A percentile compares a stretch with the other conserved stretches of the same genome.
phyloP scores from a whole-genome alignment of 2,888 invertebrate genomes.

The Philonicus albiceps region DNA sequence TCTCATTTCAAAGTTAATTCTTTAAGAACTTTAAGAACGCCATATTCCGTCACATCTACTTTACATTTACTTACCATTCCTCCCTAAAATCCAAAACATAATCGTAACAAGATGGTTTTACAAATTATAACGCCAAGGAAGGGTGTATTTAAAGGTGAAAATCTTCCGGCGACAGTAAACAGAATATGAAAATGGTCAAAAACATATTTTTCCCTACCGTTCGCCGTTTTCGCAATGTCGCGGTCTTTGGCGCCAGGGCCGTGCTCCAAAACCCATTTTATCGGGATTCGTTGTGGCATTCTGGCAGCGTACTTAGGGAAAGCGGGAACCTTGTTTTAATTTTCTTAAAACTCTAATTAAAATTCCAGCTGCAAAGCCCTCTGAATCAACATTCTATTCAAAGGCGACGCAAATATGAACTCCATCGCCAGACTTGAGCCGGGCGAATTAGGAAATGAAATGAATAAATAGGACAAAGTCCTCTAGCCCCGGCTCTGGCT shows the following conservation, averaged over 20 bases:
- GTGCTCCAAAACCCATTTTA: neutral
- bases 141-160: neutral
- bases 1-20: too few species aligned
- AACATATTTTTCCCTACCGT: neutral
- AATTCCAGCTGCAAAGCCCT: constrained; percentile 32
- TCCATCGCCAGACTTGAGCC: neutral
- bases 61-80: too few species aligned
- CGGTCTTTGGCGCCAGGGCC: neutral
- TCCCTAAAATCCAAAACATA: neutral
- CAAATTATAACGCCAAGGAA: neutral
- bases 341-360: constrained; percentile 39
- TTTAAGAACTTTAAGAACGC: too few species aligned
- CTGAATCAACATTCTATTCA: constrained; percentile 37
- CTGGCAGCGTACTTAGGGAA: neutral
- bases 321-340: constrained; percentile 22
- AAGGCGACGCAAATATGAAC: constrained; percentile 26
- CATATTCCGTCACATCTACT: too few species aligned
- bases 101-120: neutral
- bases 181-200: neutral
- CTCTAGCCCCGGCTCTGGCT: neutral
- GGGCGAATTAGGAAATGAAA: constrained; percentile 10
- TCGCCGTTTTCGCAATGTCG: neutral
- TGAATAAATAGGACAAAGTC: constrained; percentile 32
- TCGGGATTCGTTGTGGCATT: neutral
- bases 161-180: neutral